Conservation (phyloP, 1,140 invertebrate species). For the Drosophila subobscura region DNA sequence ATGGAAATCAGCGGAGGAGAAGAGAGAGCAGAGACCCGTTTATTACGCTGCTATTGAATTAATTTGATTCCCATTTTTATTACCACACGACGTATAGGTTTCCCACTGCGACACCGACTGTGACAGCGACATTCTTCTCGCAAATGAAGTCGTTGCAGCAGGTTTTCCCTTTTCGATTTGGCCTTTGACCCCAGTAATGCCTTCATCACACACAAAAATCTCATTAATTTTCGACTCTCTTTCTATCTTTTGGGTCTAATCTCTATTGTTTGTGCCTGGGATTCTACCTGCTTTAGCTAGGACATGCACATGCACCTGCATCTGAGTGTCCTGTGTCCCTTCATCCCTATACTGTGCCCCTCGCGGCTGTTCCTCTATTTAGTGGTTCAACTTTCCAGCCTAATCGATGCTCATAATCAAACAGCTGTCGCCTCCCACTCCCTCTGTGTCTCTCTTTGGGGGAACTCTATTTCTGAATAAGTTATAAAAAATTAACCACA, state of each 20-base stretch:
- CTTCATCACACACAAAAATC: constrained; percentile 69
- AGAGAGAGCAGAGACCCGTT: neutral
- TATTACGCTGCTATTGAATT: constrained; percentile 40
- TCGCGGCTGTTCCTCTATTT: constrained; percentile 25
- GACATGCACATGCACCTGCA: constrained; percentile 12
- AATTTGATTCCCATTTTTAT: constrained; percentile 51
- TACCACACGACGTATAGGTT: constrained; percentile 20
- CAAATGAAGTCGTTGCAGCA: constrained; percentile 47
- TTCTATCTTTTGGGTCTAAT: constrained; percentile 30
- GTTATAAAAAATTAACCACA: constrained; percentile 39
- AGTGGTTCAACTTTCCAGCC: constrained; percentile 25
- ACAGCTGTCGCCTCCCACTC: constrained; percentile 31
- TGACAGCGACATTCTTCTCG: constrained; percentile 60
- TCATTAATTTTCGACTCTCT: constrained; percentile 55
- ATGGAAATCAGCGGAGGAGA: constrained; percentile 1
- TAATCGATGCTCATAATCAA: constrained; percentile 54
- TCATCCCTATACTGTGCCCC: constrained; percentile 28
- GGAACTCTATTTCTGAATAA: constrained; percentile 18
- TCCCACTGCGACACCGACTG: constrained; percentile 41
- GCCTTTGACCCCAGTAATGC: constrained; percentile 44
- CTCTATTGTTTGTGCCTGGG: constrained; percentile 46
- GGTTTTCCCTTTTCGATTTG: constrained; percentile 18
- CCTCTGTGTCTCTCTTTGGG: neutral
- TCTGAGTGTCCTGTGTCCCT: constrained; percentile 13
- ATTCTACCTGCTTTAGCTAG: constrained; percentile 39